Evolutionary conservation across 1,140 invertebrate genomes (phyloP), one percentile per base, ranked within the genome.

Genomic region (Lysiphlebus fabarum): DNA sequence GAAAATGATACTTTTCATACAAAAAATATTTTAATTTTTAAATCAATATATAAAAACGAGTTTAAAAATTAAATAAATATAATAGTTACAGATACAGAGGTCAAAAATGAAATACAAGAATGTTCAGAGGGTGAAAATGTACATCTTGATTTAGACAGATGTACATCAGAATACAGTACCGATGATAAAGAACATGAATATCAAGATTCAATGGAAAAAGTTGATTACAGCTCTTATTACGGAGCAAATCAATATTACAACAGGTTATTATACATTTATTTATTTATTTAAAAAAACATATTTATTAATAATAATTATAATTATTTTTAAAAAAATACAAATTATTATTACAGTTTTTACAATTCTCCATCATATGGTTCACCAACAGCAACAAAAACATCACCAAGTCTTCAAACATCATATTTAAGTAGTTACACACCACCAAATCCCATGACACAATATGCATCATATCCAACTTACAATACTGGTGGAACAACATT

Each of bases 191-290:
- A 78, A 6, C 69, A 68, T 8, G 76, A 78, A 8, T 78, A 78
- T 67, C 67, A 74, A 36, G 76, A 78, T 56, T 74, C 76, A 17
- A 76, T 79, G 68, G 77, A 79, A 55, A 79, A 79, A 61, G 49
- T 75, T 6, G 77, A 76, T 62, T 79, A 78, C 55, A 70, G 73
- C 55, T 63, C 75, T 33, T 56, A 78, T 33, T 78, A 78, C 58
- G 70, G 69, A 62, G 69, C 85, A 58, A 86, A 86, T 78, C 83
- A 86, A 70, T 87, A 86, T 78, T 87, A 87, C 64, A 87, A 87
- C 77, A 87, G 85, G 86, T 85, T 75, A 63, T 62, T 47, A 38
- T 37, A 40, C 42, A 47, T 47, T 41, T 47, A 7, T 14, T 58
- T 47, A 14, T 38, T 11, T 58, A n/a, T 45, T 33, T 48, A 48